These are phyloP conservation scores for Parnassius apollo DNA, from an alignment of 2,888 invertebrate genomes.

Conservation along the genomic window DNA sequence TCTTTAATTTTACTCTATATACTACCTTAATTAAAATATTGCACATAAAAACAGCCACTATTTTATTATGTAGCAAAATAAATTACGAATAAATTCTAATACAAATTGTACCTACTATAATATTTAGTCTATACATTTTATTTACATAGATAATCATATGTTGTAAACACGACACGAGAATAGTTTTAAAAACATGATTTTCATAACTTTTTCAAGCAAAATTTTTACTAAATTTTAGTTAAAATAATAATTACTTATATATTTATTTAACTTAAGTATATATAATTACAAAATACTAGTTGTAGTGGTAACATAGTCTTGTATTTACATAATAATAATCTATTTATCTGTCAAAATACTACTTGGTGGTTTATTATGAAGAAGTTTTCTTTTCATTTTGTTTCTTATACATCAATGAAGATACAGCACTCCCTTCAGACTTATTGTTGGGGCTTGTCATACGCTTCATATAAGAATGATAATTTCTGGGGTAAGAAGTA, in stretches of 20 bases:
- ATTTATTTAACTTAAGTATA: neutral
- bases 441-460: constrained; percentile 58
- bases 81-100: constrained; percentile 6
- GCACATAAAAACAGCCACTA: constrained; percentile 52
- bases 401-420: constrained; percentile 41
- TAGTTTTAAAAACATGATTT: constrained; percentile 8
- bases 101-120: too few species aligned
- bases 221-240: constrained; percentile 20
- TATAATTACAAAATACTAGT: neutral
- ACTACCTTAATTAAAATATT: constrained; percentile 44
- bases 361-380: constrained; percentile 30
- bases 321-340: constrained; percentile 17
- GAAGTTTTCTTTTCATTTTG: constrained; percentile 51
- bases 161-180: too few species aligned
- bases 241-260: neutral
- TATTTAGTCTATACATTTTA: too few species aligned
- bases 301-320: constrained; percentile 4
- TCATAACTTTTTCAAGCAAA: constrained; percentile 1
- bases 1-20: neutral
- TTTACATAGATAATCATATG: too few species aligned
- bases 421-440: constrained; percentile 32
- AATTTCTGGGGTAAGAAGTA: constrained; percentile 63
- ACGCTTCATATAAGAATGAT: constrained; percentile 67
- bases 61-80: constrained; percentile 28
- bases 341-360: constrained; percentile 2